phyloP scores from a whole-genome alignment of 2,888 invertebrate species.

The Watsonalla cultraria region DNA sequence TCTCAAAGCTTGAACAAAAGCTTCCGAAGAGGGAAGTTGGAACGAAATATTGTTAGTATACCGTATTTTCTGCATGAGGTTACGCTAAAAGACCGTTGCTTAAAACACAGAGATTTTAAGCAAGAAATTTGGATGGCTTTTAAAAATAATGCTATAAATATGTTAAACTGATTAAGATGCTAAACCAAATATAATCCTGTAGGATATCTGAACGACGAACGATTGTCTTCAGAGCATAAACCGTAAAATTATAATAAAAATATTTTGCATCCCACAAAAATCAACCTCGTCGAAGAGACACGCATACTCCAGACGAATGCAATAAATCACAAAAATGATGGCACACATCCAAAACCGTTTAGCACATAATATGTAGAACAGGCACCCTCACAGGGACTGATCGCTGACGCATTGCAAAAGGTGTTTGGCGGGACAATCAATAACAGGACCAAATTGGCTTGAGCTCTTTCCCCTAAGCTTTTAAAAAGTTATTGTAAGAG shows the following conservation, averaged over 20 bases:
- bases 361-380: conserved; percentile 62
- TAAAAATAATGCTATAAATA: too few relatives aligned
- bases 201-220: too few relatives aligned
- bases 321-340: conserved; percentile 47
- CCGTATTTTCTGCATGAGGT: background rate
- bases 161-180: too few relatives aligned
- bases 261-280: conserved; percentile 7
- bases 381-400: conserved; percentile 46
- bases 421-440: conserved; percentile 69
- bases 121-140: too few relatives aligned
- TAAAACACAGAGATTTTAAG: too few relatives aligned
- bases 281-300: conserved; percentile 3
- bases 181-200: too few relatives aligned
- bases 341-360: conserved; percentile 53
- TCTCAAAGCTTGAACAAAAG: conserved; percentile 29
- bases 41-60: background rate
- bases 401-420: conserved; percentile 67
- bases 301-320: conserved; percentile 23
- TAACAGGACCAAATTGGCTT: conserved; percentile 46
- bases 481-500: conserved; percentile 25
- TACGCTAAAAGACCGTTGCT: too few relatives aligned
- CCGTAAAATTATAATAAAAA: conserved; percentile 2
- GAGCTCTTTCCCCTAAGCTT: conserved; percentile 41
- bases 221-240: too few relatives aligned
- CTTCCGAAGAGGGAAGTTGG: conserved; percentile 40